phyloP scores from a whole-genome alignment of 2,113 vertebrate species.

The Rhinopomastus cyanomelas region DNA sequence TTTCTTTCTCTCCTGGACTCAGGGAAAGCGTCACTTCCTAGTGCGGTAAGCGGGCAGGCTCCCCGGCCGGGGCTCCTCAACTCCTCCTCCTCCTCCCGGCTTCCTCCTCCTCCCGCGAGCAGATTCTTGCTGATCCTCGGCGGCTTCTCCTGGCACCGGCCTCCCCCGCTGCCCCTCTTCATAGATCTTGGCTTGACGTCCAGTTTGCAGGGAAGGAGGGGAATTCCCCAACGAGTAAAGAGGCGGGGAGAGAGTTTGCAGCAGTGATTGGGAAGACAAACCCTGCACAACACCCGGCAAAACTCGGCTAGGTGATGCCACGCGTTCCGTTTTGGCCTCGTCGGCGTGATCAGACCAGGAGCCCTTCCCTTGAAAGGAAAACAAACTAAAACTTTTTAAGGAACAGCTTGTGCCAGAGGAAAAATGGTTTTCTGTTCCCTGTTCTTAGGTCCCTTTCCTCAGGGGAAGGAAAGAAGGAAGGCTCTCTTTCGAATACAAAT shows the following conservation, averaged over 20 bases:
- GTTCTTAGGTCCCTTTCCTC: background rate
- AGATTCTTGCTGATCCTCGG: background rate
- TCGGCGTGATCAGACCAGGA: background rate
- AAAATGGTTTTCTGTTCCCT: background rate
- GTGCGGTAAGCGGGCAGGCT: constrained; percentile 59
- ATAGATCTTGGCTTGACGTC: background rate
- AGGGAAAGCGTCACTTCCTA: constrained; percentile 82
- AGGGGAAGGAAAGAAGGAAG: background rate
- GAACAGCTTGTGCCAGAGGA: background rate
- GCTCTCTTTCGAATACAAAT: background rate
- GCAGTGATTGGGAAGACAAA: background rate
- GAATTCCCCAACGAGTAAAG: background rate
- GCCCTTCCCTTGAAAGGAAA: background rate
- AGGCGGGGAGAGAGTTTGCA: background rate
- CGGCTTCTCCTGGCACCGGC: background rate
- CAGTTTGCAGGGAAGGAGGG: background rate
- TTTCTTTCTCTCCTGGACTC: constrained; percentile 72
- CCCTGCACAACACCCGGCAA: background rate
- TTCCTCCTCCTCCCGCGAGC: background rate
- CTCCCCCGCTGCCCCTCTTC: background rate
- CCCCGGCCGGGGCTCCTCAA: constrained; percentile 48
- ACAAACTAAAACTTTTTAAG: background rate
- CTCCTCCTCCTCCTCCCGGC: constrained; percentile 48
- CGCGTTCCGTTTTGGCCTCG: background rate
- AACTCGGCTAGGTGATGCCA: background rate